Base-by-base conservation (phyloP, 2,888 invertebrate species). In the Cheilosia pagana region DNA sequence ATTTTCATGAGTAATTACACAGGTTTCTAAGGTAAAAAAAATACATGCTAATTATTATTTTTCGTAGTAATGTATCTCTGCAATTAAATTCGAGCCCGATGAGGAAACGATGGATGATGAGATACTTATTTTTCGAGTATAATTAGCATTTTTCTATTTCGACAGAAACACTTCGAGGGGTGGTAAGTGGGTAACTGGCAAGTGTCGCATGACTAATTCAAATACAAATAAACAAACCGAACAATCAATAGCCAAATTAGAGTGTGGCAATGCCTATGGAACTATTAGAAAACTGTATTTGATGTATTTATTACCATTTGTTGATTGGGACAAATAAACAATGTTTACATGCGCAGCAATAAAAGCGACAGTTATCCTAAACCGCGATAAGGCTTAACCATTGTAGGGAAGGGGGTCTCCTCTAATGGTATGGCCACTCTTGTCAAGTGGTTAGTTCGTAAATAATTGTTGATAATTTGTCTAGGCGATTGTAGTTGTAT, bases 1-100 rank as follows among this genome's bases (percentile, higher is more conserved):
- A 50, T 70, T 63, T 57, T 48, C 68, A 63, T 50, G 68, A 75
- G 23, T 75, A 81, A 81, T 81, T 81, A 63, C 75, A 53, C 25
- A 41, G 41, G 63, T 71, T 35, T 12, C 12, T 35, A 35, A 35
- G 35, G 12, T 12, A 35, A 12, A 35, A 31, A 3, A 31, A 31
- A 35, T 12, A 23, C 41, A n/a, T 41, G 52, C 35, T 23, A 57
- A 78, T 79, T 79, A 72, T 67, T 16, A 43, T 28, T 45, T 45
- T 71, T 35, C 28, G 63, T 65, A 63, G 39, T 41, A 52, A 62
- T 50, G 28, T 70, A 39, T 43, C 31, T 53, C 39, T 45, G 39
- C 48, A 55, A 77, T 70, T 55, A 70, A 70, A 55, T 53, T 48
- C 55, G 70, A 28, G 48, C 12, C 28, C 35, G 45, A 55, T 77